phyloP scores from a whole-genome alignment of 2,888 invertebrate genomes.

The Melitaea athalia region DNA sequence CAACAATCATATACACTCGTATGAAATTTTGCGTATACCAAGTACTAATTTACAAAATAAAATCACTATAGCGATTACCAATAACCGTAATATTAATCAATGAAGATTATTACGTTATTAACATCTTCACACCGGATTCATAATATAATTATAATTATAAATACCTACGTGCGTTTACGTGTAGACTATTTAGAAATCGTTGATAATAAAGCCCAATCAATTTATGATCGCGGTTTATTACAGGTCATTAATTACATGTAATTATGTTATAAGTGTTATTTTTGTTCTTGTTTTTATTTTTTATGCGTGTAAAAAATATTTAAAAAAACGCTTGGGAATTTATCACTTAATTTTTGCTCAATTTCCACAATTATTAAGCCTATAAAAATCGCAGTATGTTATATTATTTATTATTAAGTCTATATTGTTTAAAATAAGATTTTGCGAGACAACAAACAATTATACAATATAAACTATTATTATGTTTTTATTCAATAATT shows the following conservation, averaged over 20 bases:
- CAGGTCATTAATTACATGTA: constrained; percentile 3
- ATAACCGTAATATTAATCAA: not conserved
- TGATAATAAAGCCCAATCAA: constrained; percentile 18
- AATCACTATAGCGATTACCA: not conserved
- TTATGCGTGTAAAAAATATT: not conserved
- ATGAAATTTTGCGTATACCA: not conserved
- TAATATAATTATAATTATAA: constrained; percentile 23
- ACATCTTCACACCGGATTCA: constrained; percentile 15
- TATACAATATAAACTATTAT: no score
- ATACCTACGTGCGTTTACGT: constrained; percentile 11
- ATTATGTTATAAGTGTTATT: not conserved
- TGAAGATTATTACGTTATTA: constrained; percentile 5
- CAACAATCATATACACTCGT: not conserved
- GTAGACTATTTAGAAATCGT: constrained; percentile 24
- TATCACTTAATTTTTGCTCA: no score
- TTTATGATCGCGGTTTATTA: constrained; percentile 16
- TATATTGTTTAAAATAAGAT: no score
- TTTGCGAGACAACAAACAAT: no score
- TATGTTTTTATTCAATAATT: no score
- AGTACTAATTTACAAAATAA: not conserved
- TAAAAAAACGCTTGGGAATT: no score
- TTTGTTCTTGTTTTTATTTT: not conserved
- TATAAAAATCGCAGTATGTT: no score
- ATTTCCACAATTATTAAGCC: no score
- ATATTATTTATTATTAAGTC: no score